Evolutionary conservation across 2,888 invertebrate species (phyloP), one percentile per base, ranked within the genome.

Genomic region (Dicroscelio sp.): DNA sequence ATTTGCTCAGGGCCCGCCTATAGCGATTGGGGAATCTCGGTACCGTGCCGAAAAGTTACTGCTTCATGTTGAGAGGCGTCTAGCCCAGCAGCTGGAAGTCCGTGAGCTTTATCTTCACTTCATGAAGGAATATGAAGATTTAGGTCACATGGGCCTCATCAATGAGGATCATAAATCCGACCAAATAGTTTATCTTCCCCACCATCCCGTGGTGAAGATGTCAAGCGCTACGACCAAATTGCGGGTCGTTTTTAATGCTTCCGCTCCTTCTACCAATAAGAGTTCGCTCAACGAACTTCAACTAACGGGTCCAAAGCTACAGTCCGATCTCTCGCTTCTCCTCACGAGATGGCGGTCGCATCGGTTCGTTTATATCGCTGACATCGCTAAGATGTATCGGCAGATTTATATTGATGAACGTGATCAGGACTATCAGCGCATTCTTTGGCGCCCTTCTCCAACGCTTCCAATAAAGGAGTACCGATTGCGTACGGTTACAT

Each of bases 361-460:
- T 31, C 75, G 58, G 14, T 76, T 20, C 31, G 58, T 76, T n/a
- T n/a, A n/a, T n/a, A n/a, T n/a, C n/a, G 90, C 88, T 2, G 88
- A 88, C 20, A 71, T 90, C 8, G 69, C 58, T 5, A 82, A 79
- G 48, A 90, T 90, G 85, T 90, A 60, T 31, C 30, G 78, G 6
- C 43, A 78, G 60, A 78, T 78, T 20, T 12, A 23, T 8, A 14
- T 78, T 6, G 60, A 43, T 17, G 25, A 78, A 55, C 58, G 55
- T 10, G 58, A 76, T 38, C 12, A 20, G 10, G 20, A 55, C 17
- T 76, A 52, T 30, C 35, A 31, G 20, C 35, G 67, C 35, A 67
- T 67, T 67, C 67, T 14, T 12, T 63, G 63, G 63, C 63, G 30
- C 14, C 27, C 3, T 8, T 4, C 4, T 17, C 4, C 10, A 6